Conservation (phyloP, 2,888 invertebrate species). For the Norana najaformis region DNA sequence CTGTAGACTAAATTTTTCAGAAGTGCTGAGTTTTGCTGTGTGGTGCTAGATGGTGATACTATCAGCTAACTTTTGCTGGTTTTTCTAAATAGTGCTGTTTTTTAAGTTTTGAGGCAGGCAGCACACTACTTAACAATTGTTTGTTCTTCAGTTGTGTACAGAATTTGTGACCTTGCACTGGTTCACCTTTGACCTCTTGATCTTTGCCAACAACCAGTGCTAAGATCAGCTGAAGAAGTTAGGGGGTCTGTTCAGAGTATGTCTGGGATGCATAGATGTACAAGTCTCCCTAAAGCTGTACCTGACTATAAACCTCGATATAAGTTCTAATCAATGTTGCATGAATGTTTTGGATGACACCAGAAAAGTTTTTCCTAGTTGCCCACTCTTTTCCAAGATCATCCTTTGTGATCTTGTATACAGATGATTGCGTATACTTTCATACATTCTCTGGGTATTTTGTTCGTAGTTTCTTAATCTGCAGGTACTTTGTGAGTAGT, state of each 20-base stretch:
- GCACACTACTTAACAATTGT: too few relatives aligned
- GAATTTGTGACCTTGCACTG: neutral
- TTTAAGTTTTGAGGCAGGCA: neutral
- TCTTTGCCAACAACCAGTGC: neutral
- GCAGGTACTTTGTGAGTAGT: neutral
- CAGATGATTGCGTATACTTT: too few relatives aligned
- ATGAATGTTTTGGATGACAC: neutral
- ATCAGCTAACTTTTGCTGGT: neutral
- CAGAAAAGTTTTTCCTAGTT: neutral
- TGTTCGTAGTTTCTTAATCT: too few relatives aligned
- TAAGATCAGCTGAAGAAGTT: neutral
- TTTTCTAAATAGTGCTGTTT: neutral
- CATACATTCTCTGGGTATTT: too few relatives aligned
- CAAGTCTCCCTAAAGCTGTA: neutral
- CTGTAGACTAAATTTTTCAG: neutral
- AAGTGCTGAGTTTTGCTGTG: neutral
- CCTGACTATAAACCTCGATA: too few relatives aligned
- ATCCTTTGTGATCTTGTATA: neutral
- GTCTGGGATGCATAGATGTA: neutral
- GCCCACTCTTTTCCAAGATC: neutral
- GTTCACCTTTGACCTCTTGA: slow-evolving; percentile 3
- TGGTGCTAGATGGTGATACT: neutral
- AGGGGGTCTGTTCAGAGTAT: neutral
- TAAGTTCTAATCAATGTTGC: neutral
- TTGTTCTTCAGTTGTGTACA: neutral